Percentiles rank a stretch among this genome's conserved stretches.
phyloP scores from a whole-genome alignment of 2,113 vertebrate genomes.

The Tragelaphus imberbis region DNA sequence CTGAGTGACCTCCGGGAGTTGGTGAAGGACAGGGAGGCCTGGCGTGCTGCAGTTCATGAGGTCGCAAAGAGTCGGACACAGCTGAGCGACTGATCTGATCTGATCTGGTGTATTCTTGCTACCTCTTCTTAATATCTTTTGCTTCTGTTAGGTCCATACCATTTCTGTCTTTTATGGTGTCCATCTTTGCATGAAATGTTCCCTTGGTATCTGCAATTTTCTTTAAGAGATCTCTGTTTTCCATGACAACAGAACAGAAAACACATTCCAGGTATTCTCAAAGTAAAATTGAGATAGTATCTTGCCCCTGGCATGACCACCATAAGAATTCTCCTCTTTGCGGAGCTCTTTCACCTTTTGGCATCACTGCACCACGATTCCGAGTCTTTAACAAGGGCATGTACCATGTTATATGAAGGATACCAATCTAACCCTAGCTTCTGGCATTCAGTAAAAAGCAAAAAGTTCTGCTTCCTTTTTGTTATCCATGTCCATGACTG shows the following conservation, averaged over 20 bases:
- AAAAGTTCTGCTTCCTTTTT: background rate
- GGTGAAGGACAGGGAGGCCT: no score
- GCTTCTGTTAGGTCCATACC: background rate
- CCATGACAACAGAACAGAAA: background rate
- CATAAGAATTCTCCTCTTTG: accelerated
- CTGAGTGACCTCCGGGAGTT: no score
- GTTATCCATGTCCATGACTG: background rate
- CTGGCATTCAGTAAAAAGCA: background rate
- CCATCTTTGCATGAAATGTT: background rate
- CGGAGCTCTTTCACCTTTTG: background rate
- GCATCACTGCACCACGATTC: background rate
- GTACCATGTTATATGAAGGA: background rate
- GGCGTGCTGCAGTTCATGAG: no score
- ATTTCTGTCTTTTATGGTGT: background rate
- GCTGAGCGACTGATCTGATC: no score
- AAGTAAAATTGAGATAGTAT: background rate
- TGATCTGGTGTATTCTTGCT: background rate
- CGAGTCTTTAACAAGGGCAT: background rate
- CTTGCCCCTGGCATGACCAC: no score
- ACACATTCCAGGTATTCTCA: background rate
- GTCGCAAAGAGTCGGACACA: no score
- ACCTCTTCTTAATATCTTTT: background rate
- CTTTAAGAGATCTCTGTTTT: background rate
- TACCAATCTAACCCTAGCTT: background rate
- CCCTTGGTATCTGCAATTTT: background rate